Evolutionary conservation across 2,797 vertebrate genomes (phyloP).

Genomic region (Astyanax mexicanus): DNA sequence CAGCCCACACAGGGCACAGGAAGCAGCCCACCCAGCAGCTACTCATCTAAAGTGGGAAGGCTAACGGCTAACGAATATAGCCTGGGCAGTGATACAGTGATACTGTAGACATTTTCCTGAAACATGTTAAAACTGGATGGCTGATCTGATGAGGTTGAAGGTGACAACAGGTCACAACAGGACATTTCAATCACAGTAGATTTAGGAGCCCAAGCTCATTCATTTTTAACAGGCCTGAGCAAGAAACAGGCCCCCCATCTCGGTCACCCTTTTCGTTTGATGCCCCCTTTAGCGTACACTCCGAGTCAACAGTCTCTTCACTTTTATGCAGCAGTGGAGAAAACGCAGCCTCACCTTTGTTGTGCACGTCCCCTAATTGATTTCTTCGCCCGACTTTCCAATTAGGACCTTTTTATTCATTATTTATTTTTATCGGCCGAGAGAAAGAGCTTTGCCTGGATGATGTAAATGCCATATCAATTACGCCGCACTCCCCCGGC

Average conservation of each 20-base stretch:
- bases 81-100: not conserved
- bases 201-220: conserved; percentile 2
- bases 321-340: not conserved
- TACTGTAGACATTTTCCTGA: no score
- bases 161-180: no score
- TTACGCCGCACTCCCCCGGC: conserved; percentile 1
- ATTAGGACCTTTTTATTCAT: conserved; percentile 3
- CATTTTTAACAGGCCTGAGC: conserved; percentile 19
- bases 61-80: not conserved
- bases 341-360: not conserved
- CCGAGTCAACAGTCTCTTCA: not conserved
- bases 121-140: not conserved
- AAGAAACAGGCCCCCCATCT: not conserved
- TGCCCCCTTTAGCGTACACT: not conserved
- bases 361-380: not conserved
- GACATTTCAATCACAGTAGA: conserved; percentile 49
- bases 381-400: not conserved
- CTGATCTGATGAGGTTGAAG: not conserved
- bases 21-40: not conserved
- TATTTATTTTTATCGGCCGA: conserved; percentile 33
- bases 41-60: not conserved
- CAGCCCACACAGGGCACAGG: not conserved
- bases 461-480: conserved; percentile 37
- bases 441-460: conserved; percentile 1
- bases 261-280: not conserved